These are phyloP conservation scores for Noctua janthe DNA, from an alignment of 2,888 invertebrate genomes.

Conservation along the genomic window DNA sequence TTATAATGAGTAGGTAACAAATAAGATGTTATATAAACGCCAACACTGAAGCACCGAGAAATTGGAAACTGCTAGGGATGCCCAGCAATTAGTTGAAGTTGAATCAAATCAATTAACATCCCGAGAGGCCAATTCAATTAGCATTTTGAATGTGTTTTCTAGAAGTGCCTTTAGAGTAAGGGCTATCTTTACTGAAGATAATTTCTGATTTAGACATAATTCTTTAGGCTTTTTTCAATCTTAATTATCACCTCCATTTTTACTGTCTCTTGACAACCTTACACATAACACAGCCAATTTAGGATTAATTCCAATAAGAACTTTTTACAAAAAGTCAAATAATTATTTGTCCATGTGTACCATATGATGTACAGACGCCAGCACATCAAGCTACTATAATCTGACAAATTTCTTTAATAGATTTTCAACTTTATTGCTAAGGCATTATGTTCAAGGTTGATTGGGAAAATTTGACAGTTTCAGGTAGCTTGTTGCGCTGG, in stretches of 20 bases:
- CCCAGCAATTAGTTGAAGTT: neutral
- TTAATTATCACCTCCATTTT: neutral
- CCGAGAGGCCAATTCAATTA: neutral
- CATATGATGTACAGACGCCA: neutral
- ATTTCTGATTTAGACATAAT: neutral
- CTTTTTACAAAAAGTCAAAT: neutral
- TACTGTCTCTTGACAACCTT: neutral
- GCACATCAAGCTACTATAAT: too few relatives aligned
- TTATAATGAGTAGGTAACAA: neutral
- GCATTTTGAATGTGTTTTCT: neutral
- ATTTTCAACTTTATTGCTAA: too few relatives aligned
- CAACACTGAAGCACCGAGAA: neutral
- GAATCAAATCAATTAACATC: neutral
- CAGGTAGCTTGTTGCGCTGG: too few relatives aligned
- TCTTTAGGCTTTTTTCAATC: neutral
- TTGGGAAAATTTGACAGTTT: too few relatives aligned
- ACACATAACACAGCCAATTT: neutral
- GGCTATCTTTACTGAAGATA: too few relatives aligned
- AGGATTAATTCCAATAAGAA: neutral
- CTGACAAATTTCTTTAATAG: too few relatives aligned
- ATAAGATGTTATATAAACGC: neutral
- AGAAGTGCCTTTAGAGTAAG: neutral
- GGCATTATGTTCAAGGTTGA: too few relatives aligned
- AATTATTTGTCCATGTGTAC: neutral
- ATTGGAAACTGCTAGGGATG: neutral